Evolutionary conservation across 35 echinoderm and acorn worm species (phyloP), one percentile per base, ranked within the genome.

Genomic region (Ophioderma brevispina): DNA sequence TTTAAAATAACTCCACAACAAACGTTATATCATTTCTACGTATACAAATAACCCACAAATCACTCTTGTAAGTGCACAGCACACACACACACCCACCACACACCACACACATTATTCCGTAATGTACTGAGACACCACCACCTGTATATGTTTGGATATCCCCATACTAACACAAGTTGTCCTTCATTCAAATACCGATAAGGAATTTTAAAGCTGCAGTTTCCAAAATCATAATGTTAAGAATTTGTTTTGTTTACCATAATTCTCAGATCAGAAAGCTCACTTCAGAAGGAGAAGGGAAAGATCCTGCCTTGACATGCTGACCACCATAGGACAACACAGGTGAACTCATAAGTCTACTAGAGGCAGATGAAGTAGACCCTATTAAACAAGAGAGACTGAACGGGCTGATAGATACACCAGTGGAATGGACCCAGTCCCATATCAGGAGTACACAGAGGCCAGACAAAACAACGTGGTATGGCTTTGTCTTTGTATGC

Each of bases 381-480:
- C 70, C 91, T 31, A 35, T 95, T 76, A 87, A 92, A 82, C 36
- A 87, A n/a, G 92, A 99, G 76, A 81, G 94, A 40, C 91, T 85
- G 97, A 99, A 52, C 36, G 97, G 39, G 88, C 91, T 1, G 97
- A 99, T 31, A 78, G 93, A 35, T 46, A 88, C 79, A 90, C 97
- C 6, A 84, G 91, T 17, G 88, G 89, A 21, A 95, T 99, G 97
- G 97, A 99, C 82, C 64, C 88, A 37, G 70, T 75, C 14, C 78
- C 87, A 0, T 99, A 99, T 85, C 91, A 99, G 80, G 97, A 99
- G 64, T 99, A 91, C 63, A 80, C 94, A 30, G 97, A 99, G 91
- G 94, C 93, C 25, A 82, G 97, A 33, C 91, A 91, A 77, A 87
- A 95, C 38, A 94, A 95, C 80, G n/a, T n/a, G n/a, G n/a, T n/a